Percentiles rank a stretch among this genome's conserved stretches.
Conservation (phyloP, 2,888 invertebrate species). For the Parochlus steinenii region DNA sequence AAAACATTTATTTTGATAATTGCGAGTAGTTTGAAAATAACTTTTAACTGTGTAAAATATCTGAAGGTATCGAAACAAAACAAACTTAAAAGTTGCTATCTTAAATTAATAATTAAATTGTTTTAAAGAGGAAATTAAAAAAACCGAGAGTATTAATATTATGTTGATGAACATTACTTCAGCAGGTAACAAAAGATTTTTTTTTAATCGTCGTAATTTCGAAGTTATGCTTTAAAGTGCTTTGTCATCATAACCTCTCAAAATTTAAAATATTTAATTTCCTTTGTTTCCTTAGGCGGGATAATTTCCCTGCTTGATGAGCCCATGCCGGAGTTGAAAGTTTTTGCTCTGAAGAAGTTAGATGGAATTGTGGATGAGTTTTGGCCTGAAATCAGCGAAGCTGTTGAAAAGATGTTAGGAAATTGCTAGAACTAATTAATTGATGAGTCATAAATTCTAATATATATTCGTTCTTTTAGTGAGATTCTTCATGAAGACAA, state of each 20-base stretch:
- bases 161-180: constrained; percentile 38
- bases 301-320: constrained; percentile 92
- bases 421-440: constrained; percentile 1
- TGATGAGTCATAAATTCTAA: constrained; percentile 3
- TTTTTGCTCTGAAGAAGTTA: constrained; percentile 82
- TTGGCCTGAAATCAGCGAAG: constrained; percentile 98
- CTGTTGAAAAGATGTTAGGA: constrained; percentile 80
- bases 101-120: too few relatives aligned
- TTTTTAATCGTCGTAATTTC: constrained; percentile 23
- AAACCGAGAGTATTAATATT: too few relatives aligned
- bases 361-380: constrained; percentile 92
- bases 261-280: constrained; percentile 6
- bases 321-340: constrained; percentile 80
- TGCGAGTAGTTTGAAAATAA: too few relatives aligned
- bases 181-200: constrained; percentile 25
- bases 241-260: constrained; percentile 2
- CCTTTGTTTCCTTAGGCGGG: constrained; percentile 44
- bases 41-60: too few relatives aligned
- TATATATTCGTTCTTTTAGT: constrained; percentile 24
- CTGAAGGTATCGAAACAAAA: too few relatives aligned
- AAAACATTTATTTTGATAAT: too few relatives aligned
- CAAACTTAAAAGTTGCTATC: too few relatives aligned
- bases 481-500: constrained; percentile 93
- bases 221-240: constrained; percentile 13
- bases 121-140: too few relatives aligned